Evolutionary conservation across 64 coral and sea anemone genomes (phyloP), one percentile per base, ranked within the genome.

Genomic region (Montipora efflorescens): DNA sequence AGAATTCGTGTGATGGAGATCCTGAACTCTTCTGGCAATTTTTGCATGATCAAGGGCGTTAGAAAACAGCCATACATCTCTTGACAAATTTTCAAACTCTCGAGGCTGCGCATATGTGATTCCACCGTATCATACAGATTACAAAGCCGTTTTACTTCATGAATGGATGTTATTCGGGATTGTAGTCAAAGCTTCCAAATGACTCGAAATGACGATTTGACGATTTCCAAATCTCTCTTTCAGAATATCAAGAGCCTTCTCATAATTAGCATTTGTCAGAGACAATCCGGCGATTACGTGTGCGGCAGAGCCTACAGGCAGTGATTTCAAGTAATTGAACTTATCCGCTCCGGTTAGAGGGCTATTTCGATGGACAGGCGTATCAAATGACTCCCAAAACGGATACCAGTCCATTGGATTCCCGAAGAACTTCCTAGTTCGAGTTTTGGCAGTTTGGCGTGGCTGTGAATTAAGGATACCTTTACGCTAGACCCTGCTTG

Each of bases 381-480:
- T 66, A 44, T 87, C 46, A 28, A 93, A 93, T 5, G 74, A 79
- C 9, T 93, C 83, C 83, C 91, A 87, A 74, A 93, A 87, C 8
- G 69, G 18, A 20, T 25, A 18, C 91, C 91, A 93, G 7, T 78
- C 5, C 2, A 52, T 48, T 28, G 44, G 21, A 44, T 87, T 59
- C 5, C 91, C 81, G 46, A 21, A 12, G 48, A 93, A 93, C 78
- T 87, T 93, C 51, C 58, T 13, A 92, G 59, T 45, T 47, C 81
- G 43, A 92, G 80, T 77, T 92, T 85, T 15, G 90, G 90, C 4
- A 92, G 43, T 86, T 77, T 92, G 16, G 77, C 77, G 18, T 83
- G 28, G 74, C 18, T 67, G 18, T 14, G 15, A 67, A 67, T 19
- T 18, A 13, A 67, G 64, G 64, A 14, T 67, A 18, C 64, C 13